These are phyloP conservation scores for Archivesica marissinica DNA, from an alignment of 1,140 invertebrate species.

Conservation along the genomic window DNA sequence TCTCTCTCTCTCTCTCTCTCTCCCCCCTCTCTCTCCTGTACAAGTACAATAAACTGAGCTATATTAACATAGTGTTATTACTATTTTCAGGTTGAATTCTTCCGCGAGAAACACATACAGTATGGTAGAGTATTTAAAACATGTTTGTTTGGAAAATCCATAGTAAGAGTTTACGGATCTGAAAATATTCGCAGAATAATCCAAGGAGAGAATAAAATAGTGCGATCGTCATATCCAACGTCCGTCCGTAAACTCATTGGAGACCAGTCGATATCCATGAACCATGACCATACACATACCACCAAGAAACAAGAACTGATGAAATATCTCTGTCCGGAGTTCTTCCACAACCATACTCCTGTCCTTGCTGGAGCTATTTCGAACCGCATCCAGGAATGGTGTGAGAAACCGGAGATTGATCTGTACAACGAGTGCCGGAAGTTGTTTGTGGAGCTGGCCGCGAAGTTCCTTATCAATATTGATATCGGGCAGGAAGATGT, in stretches of 20 bases:
- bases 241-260: conserved; percentile 70
- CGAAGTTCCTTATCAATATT: conserved; percentile 71
- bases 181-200: conserved; percentile 73
- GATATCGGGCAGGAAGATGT: conserved; percentile 56
- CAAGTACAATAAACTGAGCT: too few species aligned
- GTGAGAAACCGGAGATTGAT: conserved; percentile 58
- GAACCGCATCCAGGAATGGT: conserved; percentile 67
- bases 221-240: conserved; percentile 71
- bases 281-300: conserved; percentile 66
- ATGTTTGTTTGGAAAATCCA: conserved; percentile 71
- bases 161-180: conserved; percentile 73
- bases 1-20: too few species aligned
- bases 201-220: conserved; percentile 71
- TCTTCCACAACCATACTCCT: conserved; percentile 68
- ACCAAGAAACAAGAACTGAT: conserved; percentile 61
- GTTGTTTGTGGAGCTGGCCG: conserved; percentile 68
- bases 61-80: too few species aligned
- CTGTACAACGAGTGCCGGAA: conserved; percentile 67
- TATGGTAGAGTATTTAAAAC: conserved; percentile 77
- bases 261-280: conserved; percentile 60
- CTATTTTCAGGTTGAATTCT: conserved; percentile 66
- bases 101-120: conserved; percentile 47
- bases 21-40: too few species aligned
- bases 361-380: conserved; percentile 61
- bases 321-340: conserved; percentile 71